Evolutionary conservation across 2,888 invertebrate species (phyloP).

Genomic region (Athetis lepigone): DNA sequence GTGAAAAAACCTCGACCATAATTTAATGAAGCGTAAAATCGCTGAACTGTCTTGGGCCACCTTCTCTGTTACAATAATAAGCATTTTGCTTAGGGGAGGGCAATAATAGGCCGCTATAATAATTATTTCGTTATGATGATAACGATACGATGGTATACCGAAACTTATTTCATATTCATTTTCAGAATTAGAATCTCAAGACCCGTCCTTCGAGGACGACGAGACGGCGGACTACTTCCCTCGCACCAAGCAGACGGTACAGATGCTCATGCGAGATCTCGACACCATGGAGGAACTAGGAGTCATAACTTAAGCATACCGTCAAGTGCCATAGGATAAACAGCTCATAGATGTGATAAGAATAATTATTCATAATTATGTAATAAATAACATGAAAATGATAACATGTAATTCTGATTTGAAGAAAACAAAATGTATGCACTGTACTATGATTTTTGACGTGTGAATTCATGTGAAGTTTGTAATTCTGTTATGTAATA

Average conservation of each 20-base stretch:
- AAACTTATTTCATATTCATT: slow-evolving; percentile 16
- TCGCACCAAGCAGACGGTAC: slow-evolving; percentile 93
- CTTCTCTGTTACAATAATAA: too few relatives aligned
- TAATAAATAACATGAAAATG: too few relatives aligned
- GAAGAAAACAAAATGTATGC: too few relatives aligned
- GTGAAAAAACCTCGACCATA: too few relatives aligned
- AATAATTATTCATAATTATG: slow-evolving; percentile 13
- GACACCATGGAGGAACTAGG: slow-evolving; percentile 93
- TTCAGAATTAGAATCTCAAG: slow-evolving; percentile 91
- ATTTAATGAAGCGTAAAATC: too few relatives aligned
- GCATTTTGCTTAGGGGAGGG: too few relatives aligned
- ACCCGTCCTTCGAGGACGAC: slow-evolving; percentile 91
- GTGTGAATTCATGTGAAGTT: background rate
- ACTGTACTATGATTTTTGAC: background rate
- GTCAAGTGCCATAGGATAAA: slow-evolving; percentile 18
- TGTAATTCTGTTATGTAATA: background rate
- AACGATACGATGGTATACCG: too few relatives aligned
- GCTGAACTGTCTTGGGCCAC: too few relatives aligned
- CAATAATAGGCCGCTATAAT: too few relatives aligned
- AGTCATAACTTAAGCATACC: slow-evolving; percentile 82
- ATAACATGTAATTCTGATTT: background rate
- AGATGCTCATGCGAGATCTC: slow-evolving; percentile 94
- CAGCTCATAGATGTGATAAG: slow-evolving; percentile 37
- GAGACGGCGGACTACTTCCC: slow-evolving; percentile 91
- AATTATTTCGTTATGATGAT: background rate